phyloP scores from a whole-genome alignment of 2,113 vertebrate species.

The Microcebus jonahi region DNA sequence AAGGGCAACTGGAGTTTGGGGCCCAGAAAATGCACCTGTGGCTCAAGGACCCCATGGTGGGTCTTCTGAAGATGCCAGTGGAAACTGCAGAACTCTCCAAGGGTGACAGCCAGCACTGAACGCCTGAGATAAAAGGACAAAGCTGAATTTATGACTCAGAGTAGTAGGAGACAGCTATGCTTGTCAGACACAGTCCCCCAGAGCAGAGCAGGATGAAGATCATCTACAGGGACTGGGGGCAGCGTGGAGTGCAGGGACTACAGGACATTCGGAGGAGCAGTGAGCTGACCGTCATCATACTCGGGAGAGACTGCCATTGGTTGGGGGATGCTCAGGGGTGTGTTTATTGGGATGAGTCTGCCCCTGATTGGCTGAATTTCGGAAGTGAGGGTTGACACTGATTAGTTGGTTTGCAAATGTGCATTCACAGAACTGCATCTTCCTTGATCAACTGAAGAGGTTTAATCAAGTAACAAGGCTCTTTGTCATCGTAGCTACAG shows the following conservation, averaged over 20 bases:
- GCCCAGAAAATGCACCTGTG: neutral
- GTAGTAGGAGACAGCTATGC: neutral
- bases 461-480: neutral
- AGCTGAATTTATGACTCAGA: neutral
- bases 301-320: too few species aligned
- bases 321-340: neutral
- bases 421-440: too few species aligned
- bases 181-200: neutral
- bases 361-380: neutral
- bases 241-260: fast-evolving
- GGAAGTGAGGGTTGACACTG: neutral
- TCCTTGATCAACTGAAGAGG: neutral
- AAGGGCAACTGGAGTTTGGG: neutral
- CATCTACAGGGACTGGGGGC: fast-evolving
- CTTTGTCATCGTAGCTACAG: neutral
- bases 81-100: neutral
- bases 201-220: fast-evolving
- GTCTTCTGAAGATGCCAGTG: neutral
- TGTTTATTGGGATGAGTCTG: neutral
- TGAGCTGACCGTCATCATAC: fast-evolving
- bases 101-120: neutral
- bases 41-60: neutral
- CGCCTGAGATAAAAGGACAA: neutral
- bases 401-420: neutral
- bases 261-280: neutral